These are phyloP conservation scores for Trichomalopsis sarcophagae DNA, from an alignment of 1,140 invertebrate species.

Conservation along the genomic window DNA sequence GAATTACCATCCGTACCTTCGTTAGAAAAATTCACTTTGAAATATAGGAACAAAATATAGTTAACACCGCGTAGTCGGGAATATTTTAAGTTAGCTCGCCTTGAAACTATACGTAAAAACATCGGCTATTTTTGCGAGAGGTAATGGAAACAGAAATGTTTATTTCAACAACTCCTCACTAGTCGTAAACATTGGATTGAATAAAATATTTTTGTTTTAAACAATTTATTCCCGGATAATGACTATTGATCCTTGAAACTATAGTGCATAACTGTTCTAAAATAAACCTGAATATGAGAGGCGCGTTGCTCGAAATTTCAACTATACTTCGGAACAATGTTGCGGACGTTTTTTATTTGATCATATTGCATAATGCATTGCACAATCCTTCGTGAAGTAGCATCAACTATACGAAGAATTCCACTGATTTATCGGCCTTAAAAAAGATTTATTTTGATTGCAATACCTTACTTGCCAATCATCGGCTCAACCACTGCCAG, in stretches of 20 bases:
- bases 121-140: not conserved
- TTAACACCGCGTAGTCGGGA: not conserved
- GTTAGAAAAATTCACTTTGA: not conserved
- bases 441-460: not conserved
- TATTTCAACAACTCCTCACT: not conserved
- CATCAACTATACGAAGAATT: too few species aligned
- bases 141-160: not conserved
- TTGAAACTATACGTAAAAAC: constrained; percentile 15
- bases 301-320: not conserved
- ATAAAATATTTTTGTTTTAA: not conserved
- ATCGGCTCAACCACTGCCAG: not conserved
- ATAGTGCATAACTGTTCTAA: too few species aligned
- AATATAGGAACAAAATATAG: not conserved
- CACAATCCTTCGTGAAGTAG: not conserved
- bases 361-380: not conserved
- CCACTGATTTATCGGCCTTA: not conserved
- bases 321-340: too few species aligned
- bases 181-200: not conserved
- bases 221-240: not conserved
- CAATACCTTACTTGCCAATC: not conserved
- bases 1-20: too few species aligned
- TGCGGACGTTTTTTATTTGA: not conserved
- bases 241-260: too few species aligned
- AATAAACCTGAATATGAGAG: too few species aligned
- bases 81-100: constrained; percentile 22